Evolutionary conservation across 1,140 invertebrate genomes (phyloP), one percentile per base, ranked within the genome.

Genomic region (Matsumurasca onukii): DNA sequence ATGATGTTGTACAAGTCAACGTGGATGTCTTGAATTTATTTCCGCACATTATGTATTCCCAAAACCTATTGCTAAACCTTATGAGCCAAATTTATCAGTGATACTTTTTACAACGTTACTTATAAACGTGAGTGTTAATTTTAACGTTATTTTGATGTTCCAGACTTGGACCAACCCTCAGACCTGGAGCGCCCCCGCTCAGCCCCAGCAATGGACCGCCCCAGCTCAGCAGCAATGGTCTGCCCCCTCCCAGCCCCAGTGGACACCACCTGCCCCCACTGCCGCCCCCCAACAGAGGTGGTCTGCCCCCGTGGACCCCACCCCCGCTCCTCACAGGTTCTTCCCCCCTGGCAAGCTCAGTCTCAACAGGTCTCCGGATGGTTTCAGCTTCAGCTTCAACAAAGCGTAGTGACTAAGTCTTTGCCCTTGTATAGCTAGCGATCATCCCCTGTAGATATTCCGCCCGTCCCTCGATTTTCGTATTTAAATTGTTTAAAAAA

Each of bases 351-450:
- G 91, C 67, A 92, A 93, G 77, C 84, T 94, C 66, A 88, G 86
- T 73, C 84, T 94, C 71, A 92, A 92, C 82, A 84, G 92, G 78
- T 91, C 89, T 49, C 91, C 91, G 22, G 91, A 93, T 76, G 92
- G 92, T 69, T 93, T 88, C 79, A 89, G 89, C 71, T 93, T 91
- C 79, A 88, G 85, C 55, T 93, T 92, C 83, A 89, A 86, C 80
- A 91, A 89, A 76, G 73, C 68, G 55, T 75, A 73, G 71, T 20
- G 48, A 49, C 34, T 13, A 15, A 30, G 59, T 70, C 17, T 48
- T 48, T 27, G 22, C 25, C 29, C 17, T 39, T 39, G 5, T 29
- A 59, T 25, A 2, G 55, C 15, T n/a, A 15, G 9, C 25, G 25
- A 24, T 31, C 59, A n/a, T n/a, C 59, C 17, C 12, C 1, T 65